A percentile compares a stretch with the other conserved stretches of the same genome.
phyloP scores from a whole-genome alignment of 2,113 vertebrate species.

The Mormoops blainvillei region DNA sequence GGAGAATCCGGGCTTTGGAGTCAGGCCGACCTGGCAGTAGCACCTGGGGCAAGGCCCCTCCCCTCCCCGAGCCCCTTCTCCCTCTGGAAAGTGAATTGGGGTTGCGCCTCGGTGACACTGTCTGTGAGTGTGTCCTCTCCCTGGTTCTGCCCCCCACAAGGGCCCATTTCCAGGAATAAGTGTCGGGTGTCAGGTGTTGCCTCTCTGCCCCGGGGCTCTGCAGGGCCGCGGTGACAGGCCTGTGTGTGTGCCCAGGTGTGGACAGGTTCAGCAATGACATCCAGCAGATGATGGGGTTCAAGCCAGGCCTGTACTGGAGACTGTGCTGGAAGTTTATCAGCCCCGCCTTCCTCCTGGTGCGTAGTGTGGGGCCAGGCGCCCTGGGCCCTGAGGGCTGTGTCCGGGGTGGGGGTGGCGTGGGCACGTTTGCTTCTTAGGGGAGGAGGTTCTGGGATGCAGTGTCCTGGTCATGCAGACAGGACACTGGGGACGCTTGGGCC shows the following conservation, averaged over 20 bases:
- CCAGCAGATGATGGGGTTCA: conserved; percentile 97
- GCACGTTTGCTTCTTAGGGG: neutral
- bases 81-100: neutral
- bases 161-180: accelerated
- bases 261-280: conserved; percentile 98
- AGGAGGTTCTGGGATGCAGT: neutral
- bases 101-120: accelerated
- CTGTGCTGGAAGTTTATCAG: conserved; percentile 99
- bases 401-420: neutral
- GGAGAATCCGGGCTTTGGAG: neutral
- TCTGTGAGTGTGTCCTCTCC: neutral
- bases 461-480: neutral
- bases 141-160: neutral
- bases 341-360: conserved; percentile 94
- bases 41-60: neutral
- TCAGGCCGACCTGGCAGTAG: neutral
- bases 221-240: accelerated
- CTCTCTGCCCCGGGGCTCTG: accelerated
- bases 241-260: conserved; percentile 85
- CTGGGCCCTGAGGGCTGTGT: too few relatives aligned
- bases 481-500: neutral
- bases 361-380: neutral
- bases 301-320: conserved; percentile 98
- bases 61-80: neutral
- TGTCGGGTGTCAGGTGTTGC: accelerated